These are phyloP conservation scores for Andrena cerasifolii DNA, from an alignment of 1,140 invertebrate species.

Conservation along the genomic window DNA sequence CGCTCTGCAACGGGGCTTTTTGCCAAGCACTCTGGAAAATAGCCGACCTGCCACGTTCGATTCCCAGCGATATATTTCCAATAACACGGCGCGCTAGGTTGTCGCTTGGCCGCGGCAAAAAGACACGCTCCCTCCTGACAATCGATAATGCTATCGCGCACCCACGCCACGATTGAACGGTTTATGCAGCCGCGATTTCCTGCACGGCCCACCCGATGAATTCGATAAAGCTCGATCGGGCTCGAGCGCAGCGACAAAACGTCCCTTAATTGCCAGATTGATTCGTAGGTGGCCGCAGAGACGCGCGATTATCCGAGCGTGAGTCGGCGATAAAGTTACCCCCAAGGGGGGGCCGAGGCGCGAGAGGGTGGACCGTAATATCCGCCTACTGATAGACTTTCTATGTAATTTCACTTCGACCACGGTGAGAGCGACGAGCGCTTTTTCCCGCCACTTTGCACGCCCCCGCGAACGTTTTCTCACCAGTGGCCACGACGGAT, in stretches of 20 bases:
- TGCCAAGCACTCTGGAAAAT: too few species aligned
- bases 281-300: conserved; percentile 29
- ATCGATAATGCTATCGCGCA: conserved; percentile 42
- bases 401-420: conserved; percentile 50
- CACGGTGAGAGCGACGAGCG: conserved; percentile 3
- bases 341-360: neutral
- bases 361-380: conserved; percentile 52
- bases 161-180: conserved; percentile 25
- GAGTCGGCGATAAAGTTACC: conserved; percentile 47
- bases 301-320: conserved; percentile 40
- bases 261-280: conserved; percentile 53
- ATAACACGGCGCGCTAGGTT: neutral
- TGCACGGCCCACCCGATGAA: conserved; percentile 22
- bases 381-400: conserved; percentile 58
- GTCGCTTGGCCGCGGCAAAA: neutral
- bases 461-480: conserved; percentile 3
- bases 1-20: too few species aligned
- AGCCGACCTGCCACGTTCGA: too few species aligned
- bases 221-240: conserved; percentile 47
- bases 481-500: conserved; percentile 15
- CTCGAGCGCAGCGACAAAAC: conserved; percentile 44
- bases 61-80: neutral
- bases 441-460: conserved; percentile 21
- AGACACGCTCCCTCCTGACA: neutral
- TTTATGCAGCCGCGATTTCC: conserved; percentile 49